Base-by-base conservation (phyloP, 2,888 invertebrate genomes). In the Pseudolycoriella hygida region DNA sequence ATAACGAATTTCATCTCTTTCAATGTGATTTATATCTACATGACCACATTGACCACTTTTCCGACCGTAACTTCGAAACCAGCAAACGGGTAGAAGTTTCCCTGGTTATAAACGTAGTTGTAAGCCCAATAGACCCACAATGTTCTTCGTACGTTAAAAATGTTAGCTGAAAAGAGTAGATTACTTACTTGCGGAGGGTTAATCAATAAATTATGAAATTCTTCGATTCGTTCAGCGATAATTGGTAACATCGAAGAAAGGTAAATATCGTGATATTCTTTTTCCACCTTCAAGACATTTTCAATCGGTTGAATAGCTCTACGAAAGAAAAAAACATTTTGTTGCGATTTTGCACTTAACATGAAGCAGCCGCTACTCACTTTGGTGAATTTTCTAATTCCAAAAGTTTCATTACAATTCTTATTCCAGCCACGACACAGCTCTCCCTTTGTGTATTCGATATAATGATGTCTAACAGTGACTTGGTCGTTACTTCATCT, bases 401-500 rank as follows among this genome's bases (percentile, higher is more conserved):
- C 55, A 85, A 67, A 56, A 86, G 70, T 51, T 77, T 74, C 59
- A 85, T 73, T 63, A 88, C 74, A 61, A 88, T 77, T 65, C 77
- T 74, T 57, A 86, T 77, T 58, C 86, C 87, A 64, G 80, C 79
- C 50, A 82, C 75, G 55, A 88, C 75, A 57, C 81, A 79, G 61
- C 74, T 76, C 61, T 80, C 79, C 51, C 69, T 63, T 60, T 73
- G 73, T 53, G 71, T 72, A 55, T 72, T 72, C 50, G 72, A 70
- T 62, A 88, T 75, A 67, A 88, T 80, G 60, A 80, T 77, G 59
- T 77, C 75, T 57, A 89, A 69, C 55, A 89, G 67, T 56, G 76
- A 68, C 52, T 72, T 66, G 50, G 84, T 72, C 50, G 77, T 79
- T 53, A 77, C 74, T 46, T 60, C 60, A 51, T 58, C 77, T 69